A percentile compares a stretch with the other conserved stretches of the same genome.
phyloP scores from a whole-genome alignment of 2,113 vertebrate species.

The Ceuthmochares aereus region DNA sequence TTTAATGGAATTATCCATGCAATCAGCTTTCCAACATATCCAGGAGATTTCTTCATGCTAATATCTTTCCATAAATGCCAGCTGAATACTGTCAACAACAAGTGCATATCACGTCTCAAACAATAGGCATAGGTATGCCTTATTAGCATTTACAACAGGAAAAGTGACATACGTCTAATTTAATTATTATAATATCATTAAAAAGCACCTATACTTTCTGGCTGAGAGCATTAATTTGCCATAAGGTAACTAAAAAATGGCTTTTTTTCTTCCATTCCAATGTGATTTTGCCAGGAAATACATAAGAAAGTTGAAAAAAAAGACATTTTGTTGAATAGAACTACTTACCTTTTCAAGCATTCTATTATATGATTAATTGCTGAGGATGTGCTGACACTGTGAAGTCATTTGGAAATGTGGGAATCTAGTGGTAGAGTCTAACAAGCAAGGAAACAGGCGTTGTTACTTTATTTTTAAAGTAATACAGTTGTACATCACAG shows the following conservation, averaged over 20 bases:
- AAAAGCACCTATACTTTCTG: not conserved
- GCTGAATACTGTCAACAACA: not conserved
- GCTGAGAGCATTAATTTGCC: slow-evolving; percentile 1
- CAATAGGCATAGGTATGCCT: not conserved
- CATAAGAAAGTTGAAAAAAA: not conserved
- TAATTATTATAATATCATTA: slow-evolving; percentile 26
- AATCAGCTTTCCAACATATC: not conserved
- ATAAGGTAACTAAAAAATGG: not conserved
- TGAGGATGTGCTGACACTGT: not conserved
- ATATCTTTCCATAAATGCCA: not conserved
- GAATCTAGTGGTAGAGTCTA: not conserved
- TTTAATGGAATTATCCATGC: not conserved
- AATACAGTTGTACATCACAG: not conserved
- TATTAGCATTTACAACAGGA: slow-evolving; percentile 8
- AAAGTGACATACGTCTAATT: slow-evolving; percentile 6
- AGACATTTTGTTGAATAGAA: not conserved
- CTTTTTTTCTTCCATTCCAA: not conserved
- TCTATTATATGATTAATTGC: not conserved
- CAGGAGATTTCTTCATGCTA: not conserved
- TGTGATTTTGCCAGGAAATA: not conserved
- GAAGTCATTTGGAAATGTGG: not conserved
- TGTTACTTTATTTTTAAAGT: not conserved
- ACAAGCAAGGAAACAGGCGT: not conserved
- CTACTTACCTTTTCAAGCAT: not conserved
- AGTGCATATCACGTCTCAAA: slow-evolving; percentile 6